Evolutionary conservation across 2,113 vertebrate genomes (phyloP).

Genomic region (Sylvia atricapilla): DNA sequence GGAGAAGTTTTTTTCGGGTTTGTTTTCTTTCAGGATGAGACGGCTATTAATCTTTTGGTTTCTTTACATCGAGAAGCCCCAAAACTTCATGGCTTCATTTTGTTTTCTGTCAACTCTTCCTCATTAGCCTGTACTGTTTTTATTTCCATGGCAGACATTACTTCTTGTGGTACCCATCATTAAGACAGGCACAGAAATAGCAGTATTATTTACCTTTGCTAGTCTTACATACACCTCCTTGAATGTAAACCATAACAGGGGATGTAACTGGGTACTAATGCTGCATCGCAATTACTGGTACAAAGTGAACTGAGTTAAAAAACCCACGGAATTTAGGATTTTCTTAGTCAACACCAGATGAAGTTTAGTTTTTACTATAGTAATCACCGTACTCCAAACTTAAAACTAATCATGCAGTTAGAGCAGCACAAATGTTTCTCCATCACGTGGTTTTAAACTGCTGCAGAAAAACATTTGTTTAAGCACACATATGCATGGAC

Average conservation of each 20-base stretch:
- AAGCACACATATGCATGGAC: background rate
- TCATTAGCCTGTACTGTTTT: background rate
- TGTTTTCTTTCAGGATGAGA: background rate
- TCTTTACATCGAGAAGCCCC: background rate
- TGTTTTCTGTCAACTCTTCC: background rate
- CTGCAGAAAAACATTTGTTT: background rate
- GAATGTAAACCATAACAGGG: background rate
- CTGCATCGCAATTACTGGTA: background rate
- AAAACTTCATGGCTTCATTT: background rate
- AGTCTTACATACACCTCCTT: background rate
- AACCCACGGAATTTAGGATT: background rate
- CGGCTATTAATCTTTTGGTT: background rate
- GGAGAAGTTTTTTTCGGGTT: rapidly evolving
- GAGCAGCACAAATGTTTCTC: background rate
- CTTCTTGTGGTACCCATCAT: background rate
- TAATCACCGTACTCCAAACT: background rate
- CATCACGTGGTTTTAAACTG: background rate
- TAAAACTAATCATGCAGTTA: background rate
- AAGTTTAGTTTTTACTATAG: background rate
- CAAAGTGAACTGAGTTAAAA: background rate
- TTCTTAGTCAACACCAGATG: background rate
- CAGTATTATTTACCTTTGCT: background rate
- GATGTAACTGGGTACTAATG: background rate
- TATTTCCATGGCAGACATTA: background rate
- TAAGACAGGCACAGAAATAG: background rate